Evolutionary conservation across 2,113 vertebrate species (phyloP).

Genomic region (Cryptoleucopteryx plumbea): DNA sequence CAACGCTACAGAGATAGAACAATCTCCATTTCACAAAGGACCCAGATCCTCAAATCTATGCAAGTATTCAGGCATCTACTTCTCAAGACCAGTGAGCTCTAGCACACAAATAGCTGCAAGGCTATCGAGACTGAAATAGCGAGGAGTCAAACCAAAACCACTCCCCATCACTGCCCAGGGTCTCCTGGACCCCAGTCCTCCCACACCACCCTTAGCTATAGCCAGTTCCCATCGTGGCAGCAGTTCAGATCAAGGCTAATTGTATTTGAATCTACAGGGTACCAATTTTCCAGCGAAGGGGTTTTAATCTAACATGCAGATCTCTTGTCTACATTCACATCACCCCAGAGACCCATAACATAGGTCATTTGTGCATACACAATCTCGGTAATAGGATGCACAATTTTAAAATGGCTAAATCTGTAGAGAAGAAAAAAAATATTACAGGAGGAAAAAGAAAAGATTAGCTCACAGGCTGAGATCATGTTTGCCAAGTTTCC

Average conservation of each 20-base stretch:
- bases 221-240: background rate
- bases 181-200: background rate
- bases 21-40: background rate
- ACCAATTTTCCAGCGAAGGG: constrained; percentile 62
- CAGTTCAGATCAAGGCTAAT: constrained; percentile 50
- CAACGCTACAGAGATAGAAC: fast-evolving
- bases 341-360: constrained; percentile 61
- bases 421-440: constrained; percentile 43
- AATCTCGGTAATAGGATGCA: constrained; percentile 61
- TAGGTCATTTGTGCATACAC: constrained; percentile 64
- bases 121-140: fast-evolving
- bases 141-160: fast-evolving
- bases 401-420: constrained; percentile 55
- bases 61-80: background rate
- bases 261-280: constrained; percentile 51
- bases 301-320: constrained; percentile 67
- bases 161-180: background rate
- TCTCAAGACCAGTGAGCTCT: background rate
- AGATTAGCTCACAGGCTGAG: constrained; percentile 59
- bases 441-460: constrained; percentile 48
- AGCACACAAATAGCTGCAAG: fast-evolving
- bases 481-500: constrained; percentile 65
- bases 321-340: constrained; percentile 63
- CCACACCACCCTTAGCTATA: background rate
- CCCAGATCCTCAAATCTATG: background rate